These are phyloP conservation scores for Protobothrops flavoviridis DNA, from an alignment of 2,113 vertebrate species.

Conservation along the genomic window DNA sequence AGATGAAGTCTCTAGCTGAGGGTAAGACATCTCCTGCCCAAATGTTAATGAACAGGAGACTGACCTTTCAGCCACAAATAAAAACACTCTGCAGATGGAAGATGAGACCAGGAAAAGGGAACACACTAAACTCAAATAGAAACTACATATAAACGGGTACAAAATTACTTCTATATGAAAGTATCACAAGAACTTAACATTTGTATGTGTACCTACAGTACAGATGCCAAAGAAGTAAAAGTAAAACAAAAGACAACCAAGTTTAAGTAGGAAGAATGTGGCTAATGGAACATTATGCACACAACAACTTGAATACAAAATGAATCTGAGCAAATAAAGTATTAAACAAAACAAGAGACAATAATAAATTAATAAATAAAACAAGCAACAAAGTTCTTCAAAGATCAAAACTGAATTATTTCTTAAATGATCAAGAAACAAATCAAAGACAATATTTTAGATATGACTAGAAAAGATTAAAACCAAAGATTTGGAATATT, in stretches of 20 bases:
- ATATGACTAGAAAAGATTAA: not conserved
- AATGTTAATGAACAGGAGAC: not conserved
- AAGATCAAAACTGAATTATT: not conserved
- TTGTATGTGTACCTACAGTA: not conserved
- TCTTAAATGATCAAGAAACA: not conserved
- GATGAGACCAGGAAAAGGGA: not conserved
- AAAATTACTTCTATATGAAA: not conserved
- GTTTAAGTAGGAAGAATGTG: not conserved
- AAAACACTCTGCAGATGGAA: not conserved
- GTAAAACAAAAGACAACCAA: not conserved
- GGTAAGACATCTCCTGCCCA: not conserved
- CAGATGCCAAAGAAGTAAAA: not conserved
- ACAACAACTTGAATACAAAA: not conserved
- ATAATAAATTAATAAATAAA: not conserved
- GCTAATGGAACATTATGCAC: not conserved
- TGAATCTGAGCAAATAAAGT: not conserved
- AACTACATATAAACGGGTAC: not conserved
- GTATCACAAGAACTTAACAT: not conserved
- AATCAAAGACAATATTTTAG: not conserved
- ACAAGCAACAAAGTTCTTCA: not conserved
- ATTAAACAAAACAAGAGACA: not conserved
- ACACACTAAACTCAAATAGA: not conserved
- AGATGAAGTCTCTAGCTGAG: not conserved
- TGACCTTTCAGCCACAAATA: not conserved
- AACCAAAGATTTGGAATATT: not conserved